Evolutionary conservation across 2,888 invertebrate species (phyloP), one percentile per base, ranked within the genome.

Genomic region (Amphipoea lucens): DNA sequence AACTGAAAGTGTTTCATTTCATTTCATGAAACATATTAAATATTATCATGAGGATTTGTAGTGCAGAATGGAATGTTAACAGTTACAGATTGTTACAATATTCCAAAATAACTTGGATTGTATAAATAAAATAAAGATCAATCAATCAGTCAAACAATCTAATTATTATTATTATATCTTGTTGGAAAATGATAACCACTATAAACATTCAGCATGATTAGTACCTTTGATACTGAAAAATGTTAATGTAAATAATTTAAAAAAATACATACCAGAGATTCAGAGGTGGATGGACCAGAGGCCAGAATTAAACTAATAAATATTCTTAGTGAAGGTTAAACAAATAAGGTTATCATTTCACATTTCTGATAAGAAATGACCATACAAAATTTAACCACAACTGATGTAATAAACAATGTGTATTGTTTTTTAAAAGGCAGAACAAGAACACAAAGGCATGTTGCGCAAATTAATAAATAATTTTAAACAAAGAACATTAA

Each of bases 401-500:
- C 79, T 86, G 83, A 84, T 83, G 82, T 80, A 87, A 87, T 79
- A 83, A 84, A 78, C 75, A 82, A 86, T 77, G 42, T 29, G 69
- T 79, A 80, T 85, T 84, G 80, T 85, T 86, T 79, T 77, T 71
- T 72, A 78, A 67, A 82, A 54, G 42, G 72, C 81, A 81, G 83
- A 90, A 83, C 81, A 77, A 83, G 78, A 76, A 84, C 82, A 76
- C 78, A 88, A 87, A 86, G 83, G 81, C 84, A 70, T 75, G 74
- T 76, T 68, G 75, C 68, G 78, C 72, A 74, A 81, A 82, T 81
- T 81, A 79, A 71, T 82, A 79, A 85, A 86, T 86, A 80, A 74
- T 83, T 79, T 82, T 78, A 87, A 88, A 92, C 90, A 91, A 91
- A 91, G 89, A 89, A 88, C 79, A 79, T 65, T 66, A 54, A 12